Conservation (phyloP, 2,797 vertebrate genomes). For the Anguilla pacifica region DNA sequence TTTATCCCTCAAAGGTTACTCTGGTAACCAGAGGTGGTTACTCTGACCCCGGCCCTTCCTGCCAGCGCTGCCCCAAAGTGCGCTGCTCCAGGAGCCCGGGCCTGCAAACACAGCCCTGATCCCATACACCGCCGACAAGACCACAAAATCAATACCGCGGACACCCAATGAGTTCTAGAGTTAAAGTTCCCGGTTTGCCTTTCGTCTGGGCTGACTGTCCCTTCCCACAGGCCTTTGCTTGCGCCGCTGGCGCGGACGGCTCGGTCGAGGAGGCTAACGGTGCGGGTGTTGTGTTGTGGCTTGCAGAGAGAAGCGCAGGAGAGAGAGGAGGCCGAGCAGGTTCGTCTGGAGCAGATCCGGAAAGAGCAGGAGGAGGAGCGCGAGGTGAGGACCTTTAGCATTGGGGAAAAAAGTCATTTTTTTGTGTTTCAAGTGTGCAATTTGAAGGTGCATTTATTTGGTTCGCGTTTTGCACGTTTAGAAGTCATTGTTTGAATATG, state of each 20-base stretch:
- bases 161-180: not conserved
- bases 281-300: constrained; percentile 15
- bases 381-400: constrained; percentile 91
- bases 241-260: not conserved
- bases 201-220: not conserved
- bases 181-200: not conserved
- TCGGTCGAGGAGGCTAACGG: not conserved
- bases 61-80: not conserved
- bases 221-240: not conserved
- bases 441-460: not conserved
- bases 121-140: not conserved
- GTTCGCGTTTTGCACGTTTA: not conserved
- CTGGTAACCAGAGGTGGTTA: not conserved
- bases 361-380: constrained; percentile 97
- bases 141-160: not conserved
- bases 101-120: not conserved
- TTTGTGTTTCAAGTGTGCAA: not conserved
- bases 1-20: not conserved
- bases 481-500: not conserved
- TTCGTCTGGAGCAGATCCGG: constrained; percentile 90
- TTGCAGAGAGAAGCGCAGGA: constrained; percentile 94
- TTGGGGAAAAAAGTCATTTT: too few species aligned
- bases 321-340: constrained; percentile 95
- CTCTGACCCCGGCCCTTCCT: not conserved
- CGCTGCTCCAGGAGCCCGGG: not conserved